Conservation (phyloP, 2,888 invertebrate genomes). For the Corythucha ciliata region DNA sequence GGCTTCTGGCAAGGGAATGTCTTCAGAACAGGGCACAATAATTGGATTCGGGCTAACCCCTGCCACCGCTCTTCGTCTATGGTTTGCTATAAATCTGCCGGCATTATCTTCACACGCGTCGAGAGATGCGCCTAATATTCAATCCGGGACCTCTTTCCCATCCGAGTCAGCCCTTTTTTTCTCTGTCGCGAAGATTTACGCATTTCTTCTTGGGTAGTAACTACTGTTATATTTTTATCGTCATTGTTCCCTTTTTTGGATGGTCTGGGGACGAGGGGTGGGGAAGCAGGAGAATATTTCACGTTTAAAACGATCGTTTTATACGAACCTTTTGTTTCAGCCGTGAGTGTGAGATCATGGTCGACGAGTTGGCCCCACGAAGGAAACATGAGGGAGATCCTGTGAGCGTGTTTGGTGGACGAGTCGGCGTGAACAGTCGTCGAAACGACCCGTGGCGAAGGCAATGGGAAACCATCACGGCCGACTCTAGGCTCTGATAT, state of each 20-base stretch:
- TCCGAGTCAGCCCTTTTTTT: conserved; percentile 16
- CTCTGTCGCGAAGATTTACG: conserved; percentile 12
- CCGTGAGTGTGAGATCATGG: conserved; percentile 44
- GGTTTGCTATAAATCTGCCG: conserved; percentile 19
- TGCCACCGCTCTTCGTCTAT: too few species aligned
- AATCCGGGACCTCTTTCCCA: conserved; percentile 25
- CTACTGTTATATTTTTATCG: neutral
- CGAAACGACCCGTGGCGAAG: conserved; percentile 60
- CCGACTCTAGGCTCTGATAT: conserved; percentile 33
- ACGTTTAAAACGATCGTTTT: neutral
- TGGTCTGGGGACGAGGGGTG: neutral
- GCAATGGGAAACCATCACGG: conserved; percentile 43
- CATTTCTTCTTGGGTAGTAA: neutral
- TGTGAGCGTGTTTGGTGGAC: conserved; percentile 42
- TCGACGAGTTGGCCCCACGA: conserved; percentile 46
- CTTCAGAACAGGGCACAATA: conserved; percentile 11
- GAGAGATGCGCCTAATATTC: conserved; percentile 30
- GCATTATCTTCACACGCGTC: conserved; percentile 23
- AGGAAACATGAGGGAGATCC: conserved; percentile 41
- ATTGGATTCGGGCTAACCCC: conserved; percentile 19
- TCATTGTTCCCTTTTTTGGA: neutral
- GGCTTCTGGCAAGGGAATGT: neutral
- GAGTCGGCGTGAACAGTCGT: conserved; percentile 52
- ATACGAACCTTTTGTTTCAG: conserved; percentile 41
- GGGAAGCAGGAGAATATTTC: neutral